These are phyloP conservation scores for Spodoptera frugiperda DNA, from an alignment of 1,140 invertebrate species.

Conservation along the genomic window DNA sequence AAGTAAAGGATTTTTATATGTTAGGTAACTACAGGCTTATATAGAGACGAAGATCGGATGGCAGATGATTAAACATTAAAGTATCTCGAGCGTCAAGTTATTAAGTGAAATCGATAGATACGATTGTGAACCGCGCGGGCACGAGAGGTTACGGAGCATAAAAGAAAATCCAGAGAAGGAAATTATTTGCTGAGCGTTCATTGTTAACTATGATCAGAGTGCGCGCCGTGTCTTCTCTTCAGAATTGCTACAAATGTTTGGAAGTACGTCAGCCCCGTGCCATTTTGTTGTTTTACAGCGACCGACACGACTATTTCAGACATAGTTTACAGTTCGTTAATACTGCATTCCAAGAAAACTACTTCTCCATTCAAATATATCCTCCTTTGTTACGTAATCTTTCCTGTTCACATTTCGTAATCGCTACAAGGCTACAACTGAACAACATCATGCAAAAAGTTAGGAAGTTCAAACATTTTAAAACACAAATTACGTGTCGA, in stretches of 20 bases:
- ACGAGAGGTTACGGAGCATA: background rate
- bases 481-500: slow-evolving; percentile 33
- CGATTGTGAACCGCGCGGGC: slow-evolving; percentile 2
- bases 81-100: slow-evolving; percentile 16
- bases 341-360: slow-evolving; percentile 23
- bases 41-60: slow-evolving; percentile 8
- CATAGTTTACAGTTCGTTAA: slow-evolving; percentile 30
- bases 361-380: slow-evolving; percentile 27
- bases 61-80: slow-evolving; percentile 30
- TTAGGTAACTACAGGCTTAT: background rate
- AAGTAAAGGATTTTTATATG: background rate
- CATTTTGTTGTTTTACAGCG: slow-evolving; percentile 14
- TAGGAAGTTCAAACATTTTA: slow-evolving; percentile 27
- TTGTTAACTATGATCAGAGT: slow-evolving; percentile 8
- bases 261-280: background rate
- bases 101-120: slow-evolving; percentile 34
- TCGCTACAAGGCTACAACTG: slow-evolving; percentile 5
- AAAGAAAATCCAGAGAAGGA: slow-evolving; percentile 9
- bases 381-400: slow-evolving; percentile 19
- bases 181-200: background rate
- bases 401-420: slow-evolving; percentile 8
- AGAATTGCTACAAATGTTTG: slow-evolving; percentile 8
- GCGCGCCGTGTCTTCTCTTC: background rate
- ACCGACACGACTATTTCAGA: slow-evolving; percentile 34
- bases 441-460: slow-evolving; percentile 23